Evolutionary conservation across 2,797 vertebrate species (phyloP).

Genomic region (Pseudochirops cupreus): DNA sequence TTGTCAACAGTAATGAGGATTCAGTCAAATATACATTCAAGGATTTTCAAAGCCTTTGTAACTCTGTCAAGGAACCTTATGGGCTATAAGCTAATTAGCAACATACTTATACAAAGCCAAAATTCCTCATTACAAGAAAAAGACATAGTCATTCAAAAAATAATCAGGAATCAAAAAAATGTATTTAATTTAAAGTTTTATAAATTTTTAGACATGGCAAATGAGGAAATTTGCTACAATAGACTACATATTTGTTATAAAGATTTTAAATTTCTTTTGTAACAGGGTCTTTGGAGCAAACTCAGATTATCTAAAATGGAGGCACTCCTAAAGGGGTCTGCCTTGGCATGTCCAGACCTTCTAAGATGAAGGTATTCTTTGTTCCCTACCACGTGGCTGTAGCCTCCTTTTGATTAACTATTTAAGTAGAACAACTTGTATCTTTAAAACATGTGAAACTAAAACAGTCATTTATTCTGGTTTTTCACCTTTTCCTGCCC

Average conservation of each 20-base stretch:
- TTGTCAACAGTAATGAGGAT: slow-evolving; percentile 37
- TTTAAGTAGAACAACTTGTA: neutral
- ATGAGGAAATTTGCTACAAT: neutral
- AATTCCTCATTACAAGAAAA: slow-evolving; percentile 21
- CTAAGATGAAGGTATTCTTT: neutral
- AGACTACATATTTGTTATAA: neutral
- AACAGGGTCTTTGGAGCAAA: neutral
- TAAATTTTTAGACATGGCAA: neutral
- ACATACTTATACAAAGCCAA: slow-evolving; percentile 55
- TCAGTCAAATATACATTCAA: slow-evolving; percentile 21
- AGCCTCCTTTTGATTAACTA: neutral
- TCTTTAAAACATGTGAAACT: neutral
- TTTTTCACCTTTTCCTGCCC: neutral
- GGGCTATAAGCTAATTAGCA: slow-evolving; percentile 29
- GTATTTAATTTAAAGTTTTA: slow-evolving; percentile 44
- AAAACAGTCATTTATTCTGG: neutral
- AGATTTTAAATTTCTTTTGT: neutral
- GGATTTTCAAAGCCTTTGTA: slow-evolving; percentile 44
- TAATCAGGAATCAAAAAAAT: slow-evolving; percentile 48
- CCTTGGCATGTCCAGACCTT: neutral
- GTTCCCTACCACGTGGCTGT: neutral
- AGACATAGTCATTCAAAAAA: slow-evolving; percentile 21
- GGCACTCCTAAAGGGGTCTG: neutral
- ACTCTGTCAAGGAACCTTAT: slow-evolving; percentile 42
- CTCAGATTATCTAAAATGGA: neutral